Base-by-base conservation (phyloP, 1,140 invertebrate species). In the Popillia japonica region DNA sequence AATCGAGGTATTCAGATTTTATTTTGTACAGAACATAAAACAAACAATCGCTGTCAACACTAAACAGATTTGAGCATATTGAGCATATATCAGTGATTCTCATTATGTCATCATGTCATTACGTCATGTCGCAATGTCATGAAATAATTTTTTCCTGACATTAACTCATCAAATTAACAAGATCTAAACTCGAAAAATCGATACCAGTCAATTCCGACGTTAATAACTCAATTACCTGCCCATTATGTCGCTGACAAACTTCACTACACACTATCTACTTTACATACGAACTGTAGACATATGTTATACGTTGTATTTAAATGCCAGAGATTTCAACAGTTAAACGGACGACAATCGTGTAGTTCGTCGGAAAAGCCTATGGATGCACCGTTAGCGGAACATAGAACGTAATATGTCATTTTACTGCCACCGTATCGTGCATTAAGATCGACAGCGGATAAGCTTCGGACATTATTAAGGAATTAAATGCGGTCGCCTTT, bases 361-460 rank as follows among this genome's bases (percentile, higher is more conserved):
- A 17, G 20, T 55, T 55, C 61, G 22, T 17, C 61, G 11, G 61
- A 68, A 27, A 68, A 17, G 48, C 61, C 61, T 48, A 14, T 7
- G 0, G 8, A 68, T 17, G 27, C 61, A 68, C 61, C 61, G 61
- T 68, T 68, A 68, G 6, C 61, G 23, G 27, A 27, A 11, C 22
- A 68, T 27, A 68, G 61, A 11, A 68, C 61, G 61, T 68, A 17
- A 22, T 68, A 68, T 22, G 61, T 68, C 61, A 68, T 68, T 27
- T 68, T 68, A 68, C 27, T 68, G 61, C 61, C 61, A 34, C 61
- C 61, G 61, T 68, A 68, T 68, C 27, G 17, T 11, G 27, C 61
- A 68, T 68, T 68, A 68, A 68, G 61, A 68, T 68, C 61, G 61
- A 23, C 61, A 34, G 11, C 61, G 61, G 61, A 68, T 68, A 68